These are phyloP conservation scores for Chloroclystis v-ata DNA, from an alignment of 2,888 invertebrate genomes.

Conservation along the genomic window DNA sequence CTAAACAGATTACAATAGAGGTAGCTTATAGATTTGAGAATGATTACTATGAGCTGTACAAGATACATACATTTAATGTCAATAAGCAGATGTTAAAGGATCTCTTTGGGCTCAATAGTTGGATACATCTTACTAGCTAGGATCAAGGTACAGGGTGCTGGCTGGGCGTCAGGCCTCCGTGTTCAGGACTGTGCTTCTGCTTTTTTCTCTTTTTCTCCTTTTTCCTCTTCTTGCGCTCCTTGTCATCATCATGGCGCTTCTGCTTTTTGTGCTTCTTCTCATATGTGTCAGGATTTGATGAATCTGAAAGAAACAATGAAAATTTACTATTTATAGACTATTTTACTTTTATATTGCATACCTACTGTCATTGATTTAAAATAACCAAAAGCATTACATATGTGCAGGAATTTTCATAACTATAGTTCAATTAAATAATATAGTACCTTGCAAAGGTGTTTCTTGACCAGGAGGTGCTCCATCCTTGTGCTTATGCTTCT, in stretches of 20 bases:
- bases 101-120: conserved; percentile 53
- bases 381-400: too few relatives aligned
- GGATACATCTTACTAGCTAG: conserved; percentile 18
- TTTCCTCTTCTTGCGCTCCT: conserved; percentile 94
- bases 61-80: too few relatives aligned
- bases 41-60: too few relatives aligned
- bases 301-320: conserved; percentile 58
- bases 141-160: conserved; percentile 62
- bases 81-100: conserved; percentile 21
- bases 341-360: background rate
- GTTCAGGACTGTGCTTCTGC: conserved; percentile 94
- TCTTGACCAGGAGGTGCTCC: conserved; percentile 88
- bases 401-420: background rate
- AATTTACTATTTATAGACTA: background rate
- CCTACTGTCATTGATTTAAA: background rate
- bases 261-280: conserved; percentile 98
- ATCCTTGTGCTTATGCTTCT: conserved; percentile 95
- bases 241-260: conserved; percentile 94
- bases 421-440: too few relatives aligned
- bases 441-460: conserved; percentile 83
- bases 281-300: conserved; percentile 86
- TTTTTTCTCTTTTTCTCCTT: conserved; percentile 97
- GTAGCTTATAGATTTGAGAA: too few relatives aligned
- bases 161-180: conserved; percentile 80
- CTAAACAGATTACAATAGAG: too few relatives aligned